Evolutionary conservation across 92 coral and sea anemone species (phyloP).

Genomic region (Chrysogorgia sp.): DNA sequence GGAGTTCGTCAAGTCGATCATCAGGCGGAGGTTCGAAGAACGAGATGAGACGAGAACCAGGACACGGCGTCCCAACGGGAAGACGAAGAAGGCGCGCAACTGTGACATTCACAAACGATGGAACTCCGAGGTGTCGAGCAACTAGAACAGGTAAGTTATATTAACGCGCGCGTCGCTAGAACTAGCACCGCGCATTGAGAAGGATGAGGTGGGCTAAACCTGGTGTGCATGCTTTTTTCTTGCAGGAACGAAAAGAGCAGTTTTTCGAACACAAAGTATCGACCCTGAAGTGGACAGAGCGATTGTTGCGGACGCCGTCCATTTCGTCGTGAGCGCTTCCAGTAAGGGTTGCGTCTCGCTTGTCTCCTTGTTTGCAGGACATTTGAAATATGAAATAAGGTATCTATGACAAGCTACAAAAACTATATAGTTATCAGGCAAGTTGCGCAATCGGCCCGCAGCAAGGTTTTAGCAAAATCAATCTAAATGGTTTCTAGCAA

Average conservation of each 20-base stretch:
- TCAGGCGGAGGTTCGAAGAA: not conserved
- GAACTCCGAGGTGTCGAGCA: no score
- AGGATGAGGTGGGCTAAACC: no score
- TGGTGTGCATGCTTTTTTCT: not conserved
- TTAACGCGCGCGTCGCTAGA: no score
- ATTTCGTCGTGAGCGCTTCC: not conserved
- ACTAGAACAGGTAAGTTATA: no score
- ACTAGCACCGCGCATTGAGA: no score
- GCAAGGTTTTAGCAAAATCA: no score
- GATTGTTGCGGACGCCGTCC: not conserved
- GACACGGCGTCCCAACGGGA: not conserved
- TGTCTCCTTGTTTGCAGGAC: not conserved
- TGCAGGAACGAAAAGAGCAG: not conserved
- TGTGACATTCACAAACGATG: no score
- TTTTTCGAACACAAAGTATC: not conserved
- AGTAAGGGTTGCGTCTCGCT: not conserved
- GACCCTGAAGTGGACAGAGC: conserved; percentile 2
- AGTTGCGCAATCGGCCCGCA: not conserved
- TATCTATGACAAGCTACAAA: not conserved
- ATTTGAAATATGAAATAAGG: not conserved
- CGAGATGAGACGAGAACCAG: not conserved
- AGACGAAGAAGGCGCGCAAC: not conserved
- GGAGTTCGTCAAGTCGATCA: not conserved
- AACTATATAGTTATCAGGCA: not conserved
- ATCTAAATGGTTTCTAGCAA: no score